Evolutionary conservation across 2,113 vertebrate genomes (phyloP).

Genomic region (Rhadina sibilatrix): DNA sequence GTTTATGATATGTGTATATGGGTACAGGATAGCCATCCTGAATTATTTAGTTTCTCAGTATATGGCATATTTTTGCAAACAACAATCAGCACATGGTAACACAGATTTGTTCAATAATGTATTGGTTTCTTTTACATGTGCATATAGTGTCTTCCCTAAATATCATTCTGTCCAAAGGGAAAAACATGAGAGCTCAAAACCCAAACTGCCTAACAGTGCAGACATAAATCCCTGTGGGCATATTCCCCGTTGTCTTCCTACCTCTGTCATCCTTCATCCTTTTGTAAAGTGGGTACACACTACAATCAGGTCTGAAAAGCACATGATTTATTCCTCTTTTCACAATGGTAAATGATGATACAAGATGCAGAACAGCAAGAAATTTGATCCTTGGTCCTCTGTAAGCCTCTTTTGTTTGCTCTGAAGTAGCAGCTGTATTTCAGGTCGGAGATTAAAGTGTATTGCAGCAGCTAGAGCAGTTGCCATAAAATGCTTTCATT

Average conservation of each 20-base stretch:
- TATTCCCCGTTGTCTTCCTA: not conserved
- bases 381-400: conserved; percentile 19
- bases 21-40: not conserved
- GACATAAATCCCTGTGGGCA: not conserved
- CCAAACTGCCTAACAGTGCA: not conserved
- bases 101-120: conserved; percentile 35
- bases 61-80: conserved; percentile 9
- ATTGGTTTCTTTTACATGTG: not conserved
- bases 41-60: conserved; percentile 17
- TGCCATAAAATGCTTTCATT: not conserved
- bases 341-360: not conserved
- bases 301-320: conserved; percentile 7
- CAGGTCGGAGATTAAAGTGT: not conserved
- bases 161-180: not conserved
- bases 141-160: not conserved
- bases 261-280: conserved; percentile 23
- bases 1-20: not conserved
- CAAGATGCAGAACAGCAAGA: conserved; percentile 12
- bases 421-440: conserved; percentile 17
- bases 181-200: not conserved
- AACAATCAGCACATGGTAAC: not conserved
- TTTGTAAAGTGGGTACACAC: not conserved
- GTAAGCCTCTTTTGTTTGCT: not conserved
- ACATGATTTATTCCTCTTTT: conserved; percentile 21
- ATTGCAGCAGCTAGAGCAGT: not conserved